A percentile compares a stretch with the other conserved stretches of the same genome.
Conservation (phyloP, 2,797 vertebrate genomes). For the Sphenodon punctatus region DNA sequence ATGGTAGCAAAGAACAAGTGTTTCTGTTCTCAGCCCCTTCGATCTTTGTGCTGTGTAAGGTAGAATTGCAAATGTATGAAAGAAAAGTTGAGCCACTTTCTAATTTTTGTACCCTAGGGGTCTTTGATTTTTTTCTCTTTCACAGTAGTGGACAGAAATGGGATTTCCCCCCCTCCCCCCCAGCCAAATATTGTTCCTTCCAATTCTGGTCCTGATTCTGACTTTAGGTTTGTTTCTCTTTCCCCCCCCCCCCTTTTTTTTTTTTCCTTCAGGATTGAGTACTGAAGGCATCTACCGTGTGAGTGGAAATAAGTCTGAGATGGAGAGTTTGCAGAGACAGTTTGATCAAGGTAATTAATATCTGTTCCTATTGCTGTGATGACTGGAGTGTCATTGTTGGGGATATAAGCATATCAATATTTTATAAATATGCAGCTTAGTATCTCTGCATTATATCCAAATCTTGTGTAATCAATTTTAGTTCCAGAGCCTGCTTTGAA, state of each 20-base stretch:
- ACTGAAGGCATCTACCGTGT: conserved; percentile 96
- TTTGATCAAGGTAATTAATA: conserved; percentile 94
- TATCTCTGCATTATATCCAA: not conserved
- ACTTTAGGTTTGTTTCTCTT: not conserved
- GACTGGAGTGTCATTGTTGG: too few species aligned
- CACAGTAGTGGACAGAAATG: too few species aligned
- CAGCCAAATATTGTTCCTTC: not conserved
- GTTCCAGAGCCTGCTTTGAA: not conserved
- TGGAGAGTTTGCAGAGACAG: conserved; percentile 94
- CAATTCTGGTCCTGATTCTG: not conserved
- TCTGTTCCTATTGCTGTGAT: not conserved
- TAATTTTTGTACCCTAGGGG: not conserved
- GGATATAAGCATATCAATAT: too few species aligned
- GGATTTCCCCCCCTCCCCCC: too few species aligned
- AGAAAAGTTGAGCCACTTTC: not conserved
- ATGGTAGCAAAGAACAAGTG: not conserved
- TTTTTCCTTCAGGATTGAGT: conserved; percentile 80
- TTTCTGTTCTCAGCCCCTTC: not conserved
- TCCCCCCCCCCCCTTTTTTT: conserved; percentile 46
- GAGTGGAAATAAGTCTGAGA: conserved; percentile 95
- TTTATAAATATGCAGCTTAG: not conserved
- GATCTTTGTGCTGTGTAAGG: not conserved
- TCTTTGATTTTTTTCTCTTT: not conserved
- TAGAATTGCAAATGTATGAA: not conserved
- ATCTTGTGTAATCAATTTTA: not conserved